phyloP scores from a whole-genome alignment of 2,113 vertebrate species.

The Centropus bengalensis region DNA sequence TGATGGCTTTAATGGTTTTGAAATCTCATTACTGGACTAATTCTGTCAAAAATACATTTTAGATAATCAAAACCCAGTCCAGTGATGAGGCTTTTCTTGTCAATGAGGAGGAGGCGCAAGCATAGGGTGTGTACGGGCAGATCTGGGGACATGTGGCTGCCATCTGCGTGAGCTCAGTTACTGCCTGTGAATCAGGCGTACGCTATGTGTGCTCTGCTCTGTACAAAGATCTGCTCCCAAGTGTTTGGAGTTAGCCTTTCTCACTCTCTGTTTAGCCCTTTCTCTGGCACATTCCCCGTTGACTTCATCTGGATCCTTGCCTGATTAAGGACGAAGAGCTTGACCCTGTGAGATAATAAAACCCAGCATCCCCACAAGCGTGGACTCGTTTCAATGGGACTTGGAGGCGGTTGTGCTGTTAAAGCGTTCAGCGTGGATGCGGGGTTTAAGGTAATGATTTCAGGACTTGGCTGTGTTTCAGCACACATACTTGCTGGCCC shows the following conservation, averaged over 20 bases:
- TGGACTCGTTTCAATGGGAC: neutral
- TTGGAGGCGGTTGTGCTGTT: constrained; percentile 19
- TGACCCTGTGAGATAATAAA: constrained; percentile 51
- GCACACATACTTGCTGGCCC: constrained; percentile 3
- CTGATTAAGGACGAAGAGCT: constrained; percentile 47
- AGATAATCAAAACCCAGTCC: neutral
- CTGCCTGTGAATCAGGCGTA: constrained; percentile 25
- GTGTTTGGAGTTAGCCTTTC: constrained; percentile 47
- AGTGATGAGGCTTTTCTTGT: neutral
- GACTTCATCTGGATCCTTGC: constrained; percentile 41
- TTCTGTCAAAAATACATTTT: neutral
- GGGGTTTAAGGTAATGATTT: constrained; percentile 49
- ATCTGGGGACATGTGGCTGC: constrained; percentile 46
- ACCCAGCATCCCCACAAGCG: neutral
- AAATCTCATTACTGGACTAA: neutral
- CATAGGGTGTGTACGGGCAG: neutral
- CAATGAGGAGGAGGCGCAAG: neutral
- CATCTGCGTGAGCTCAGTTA: constrained; percentile 24
- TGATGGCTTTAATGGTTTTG: neutral
- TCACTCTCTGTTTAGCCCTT: constrained; percentile 37
- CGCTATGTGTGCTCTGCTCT: constrained; percentile 17
- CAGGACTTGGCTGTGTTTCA: constrained; percentile 42
- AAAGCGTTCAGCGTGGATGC: neutral
- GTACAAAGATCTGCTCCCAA: constrained; percentile 21
- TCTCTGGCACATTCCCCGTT: constrained; percentile 22